A percentile compares a stretch with the other conserved stretches of the same genome.
Evolutionary conservation across 1,140 invertebrate genomes (phyloP).

Genomic region (Colletes gigas): DNA sequence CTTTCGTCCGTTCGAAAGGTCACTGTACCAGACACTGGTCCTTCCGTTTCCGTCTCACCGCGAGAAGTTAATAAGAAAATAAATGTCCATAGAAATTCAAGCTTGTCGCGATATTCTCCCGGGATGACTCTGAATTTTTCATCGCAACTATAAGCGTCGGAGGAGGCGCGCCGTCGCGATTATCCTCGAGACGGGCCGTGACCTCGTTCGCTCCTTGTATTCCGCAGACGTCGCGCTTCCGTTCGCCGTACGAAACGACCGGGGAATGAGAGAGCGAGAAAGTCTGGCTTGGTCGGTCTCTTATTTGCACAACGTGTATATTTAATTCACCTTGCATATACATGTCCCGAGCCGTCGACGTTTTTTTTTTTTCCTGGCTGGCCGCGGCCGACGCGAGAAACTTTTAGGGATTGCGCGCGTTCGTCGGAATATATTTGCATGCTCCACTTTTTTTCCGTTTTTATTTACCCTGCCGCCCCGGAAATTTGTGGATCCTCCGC

Average conservation of each 20-base stretch:
- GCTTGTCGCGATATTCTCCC: background rate
- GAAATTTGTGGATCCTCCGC: conserved; percentile 57
- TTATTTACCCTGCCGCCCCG: conserved; percentile 54
- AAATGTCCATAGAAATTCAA: background rate
- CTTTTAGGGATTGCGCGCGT: conserved; percentile 63
- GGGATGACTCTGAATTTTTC: background rate
- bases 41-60: too few relatives aligned
- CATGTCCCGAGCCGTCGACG: conserved; percentile 33
- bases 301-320: conserved; percentile 67
- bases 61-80: too few relatives aligned
- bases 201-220: conserved; percentile 17
- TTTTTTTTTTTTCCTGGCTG: conserved; percentile 43
- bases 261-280: conserved; percentile 30
- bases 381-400: conserved; percentile 39
- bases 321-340: conserved; percentile 66
- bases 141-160: background rate
- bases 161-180: conserved; percentile 1
- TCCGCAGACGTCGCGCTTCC: conserved; percentile 17
- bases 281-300: conserved; percentile 48
- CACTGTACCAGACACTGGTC: too few relatives aligned
- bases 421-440: conserved; percentile 66
- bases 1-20: too few relatives aligned
- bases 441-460: conserved; percentile 63
- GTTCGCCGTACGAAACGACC: conserved; percentile 27
- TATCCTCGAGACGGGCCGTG: conserved; percentile 23